phyloP scores from a whole-genome alignment of 2,888 invertebrate genomes.

The Andrena praecox region DNA sequence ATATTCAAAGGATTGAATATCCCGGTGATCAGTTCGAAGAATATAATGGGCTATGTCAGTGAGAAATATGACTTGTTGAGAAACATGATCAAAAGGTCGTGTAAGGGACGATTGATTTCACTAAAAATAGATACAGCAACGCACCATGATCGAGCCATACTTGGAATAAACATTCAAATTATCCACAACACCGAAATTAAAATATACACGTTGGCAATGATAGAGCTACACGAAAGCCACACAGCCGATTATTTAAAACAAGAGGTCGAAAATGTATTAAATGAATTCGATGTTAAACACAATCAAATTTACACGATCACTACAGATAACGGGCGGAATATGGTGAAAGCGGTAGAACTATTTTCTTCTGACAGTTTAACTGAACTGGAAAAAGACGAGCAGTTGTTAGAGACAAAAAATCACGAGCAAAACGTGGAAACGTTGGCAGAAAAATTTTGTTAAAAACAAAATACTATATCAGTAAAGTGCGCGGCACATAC shows the following conservation, averaged over 20 bases:
- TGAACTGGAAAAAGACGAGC: background rate
- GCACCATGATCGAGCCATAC: too few species aligned
- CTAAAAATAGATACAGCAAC: too few species aligned
- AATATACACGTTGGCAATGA: too few species aligned
- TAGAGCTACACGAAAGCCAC: too few species aligned
- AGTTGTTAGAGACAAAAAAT: background rate
- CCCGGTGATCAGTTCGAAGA: background rate
- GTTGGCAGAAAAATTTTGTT: background rate
- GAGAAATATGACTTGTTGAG: too few species aligned
- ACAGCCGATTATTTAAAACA: background rate
- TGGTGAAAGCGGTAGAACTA: background rate
- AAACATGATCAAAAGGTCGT: too few species aligned
- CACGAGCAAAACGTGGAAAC: background rate
- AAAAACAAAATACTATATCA: background rate
- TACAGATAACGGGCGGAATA: slow-evolving; percentile 4
- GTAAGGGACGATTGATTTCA: too few species aligned
- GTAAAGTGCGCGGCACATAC: slow-evolving; percentile 7
- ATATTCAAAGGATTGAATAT: background rate
- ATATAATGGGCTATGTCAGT: too few species aligned
- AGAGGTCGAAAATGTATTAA: too few species aligned
- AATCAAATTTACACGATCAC: slow-evolving; percentile 3
- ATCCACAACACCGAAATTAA: too few species aligned
- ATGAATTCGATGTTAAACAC: too few species aligned
- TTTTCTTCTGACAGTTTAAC: background rate
- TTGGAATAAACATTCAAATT: too few species aligned